Conservation (phyloP, 2,888 invertebrate species). For the Temnothorax unifasciatus region DNA sequence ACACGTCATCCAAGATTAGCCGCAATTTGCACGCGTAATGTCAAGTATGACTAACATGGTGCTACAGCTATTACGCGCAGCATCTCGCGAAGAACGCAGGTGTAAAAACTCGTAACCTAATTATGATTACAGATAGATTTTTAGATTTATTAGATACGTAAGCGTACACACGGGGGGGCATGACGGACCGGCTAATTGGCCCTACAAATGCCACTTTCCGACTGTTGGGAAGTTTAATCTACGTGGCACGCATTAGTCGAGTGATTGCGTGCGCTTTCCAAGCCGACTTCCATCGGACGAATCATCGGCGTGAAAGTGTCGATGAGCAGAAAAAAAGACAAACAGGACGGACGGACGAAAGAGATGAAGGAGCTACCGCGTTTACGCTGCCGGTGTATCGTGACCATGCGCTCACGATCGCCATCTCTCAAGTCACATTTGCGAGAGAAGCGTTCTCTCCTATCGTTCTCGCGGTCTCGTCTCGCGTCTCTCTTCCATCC, state of each 20-base stretch:
- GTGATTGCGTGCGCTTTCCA: slow-evolving; percentile 70
- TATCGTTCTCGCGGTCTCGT: slow-evolving; percentile 40
- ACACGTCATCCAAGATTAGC: slow-evolving; percentile 9
- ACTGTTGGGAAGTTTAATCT: slow-evolving; percentile 65
- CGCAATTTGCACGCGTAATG: slow-evolving; percentile 27
- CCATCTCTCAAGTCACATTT: slow-evolving; percentile 15
- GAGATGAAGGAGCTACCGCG: slow-evolving; percentile 32
- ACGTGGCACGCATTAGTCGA: slow-evolving; percentile 67
- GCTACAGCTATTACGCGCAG: neutral
- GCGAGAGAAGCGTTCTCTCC: slow-evolving; percentile 2
- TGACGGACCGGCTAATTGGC: slow-evolving; percentile 55
- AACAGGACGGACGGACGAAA: slow-evolving; percentile 4
- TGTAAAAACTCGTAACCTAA: slow-evolving; percentile 21
- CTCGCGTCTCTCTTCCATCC: slow-evolving; percentile 18
- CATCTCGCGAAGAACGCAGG: slow-evolving; percentile 15
- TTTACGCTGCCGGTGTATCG: slow-evolving; percentile 30
- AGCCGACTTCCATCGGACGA: slow-evolving; percentile 49
- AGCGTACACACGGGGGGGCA: neutral
- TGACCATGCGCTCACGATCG: slow-evolving; percentile 24
- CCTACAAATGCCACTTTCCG: slow-evolving; percentile 61
- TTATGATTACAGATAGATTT: slow-evolving; percentile 24
- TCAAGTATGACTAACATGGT: neutral
- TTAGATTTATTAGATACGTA: neutral
- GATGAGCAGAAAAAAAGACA: slow-evolving; percentile 45
- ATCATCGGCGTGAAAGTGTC: slow-evolving; percentile 69